Percentiles rank a stretch among this genome's conserved stretches.
Conservation (phyloP, 2,113 vertebrate genomes). For the Melozone crissalis region DNA sequence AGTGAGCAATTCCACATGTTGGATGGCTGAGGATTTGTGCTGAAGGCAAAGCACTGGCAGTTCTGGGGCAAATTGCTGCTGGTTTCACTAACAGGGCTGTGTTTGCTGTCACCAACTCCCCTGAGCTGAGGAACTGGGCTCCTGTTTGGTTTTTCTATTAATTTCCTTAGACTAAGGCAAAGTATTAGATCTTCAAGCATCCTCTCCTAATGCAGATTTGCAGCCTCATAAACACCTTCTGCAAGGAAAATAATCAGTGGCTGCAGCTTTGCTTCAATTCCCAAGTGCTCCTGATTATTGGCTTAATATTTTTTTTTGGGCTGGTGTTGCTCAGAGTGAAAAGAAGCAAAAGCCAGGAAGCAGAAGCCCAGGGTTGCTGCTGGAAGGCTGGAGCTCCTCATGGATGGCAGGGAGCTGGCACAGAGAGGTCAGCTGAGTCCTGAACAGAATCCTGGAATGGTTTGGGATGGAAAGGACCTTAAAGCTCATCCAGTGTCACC, state of each 20-base stretch:
- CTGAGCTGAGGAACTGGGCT: not conserved
- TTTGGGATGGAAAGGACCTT: not conserved
- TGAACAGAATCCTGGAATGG: not conserved
- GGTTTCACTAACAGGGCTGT: not conserved
- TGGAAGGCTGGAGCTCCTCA: not conserved
- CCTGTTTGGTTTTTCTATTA: not conserved
- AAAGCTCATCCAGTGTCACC: not conserved
- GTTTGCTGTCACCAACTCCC: not conserved
- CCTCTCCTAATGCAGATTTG: not conserved
- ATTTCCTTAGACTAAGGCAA: not conserved
- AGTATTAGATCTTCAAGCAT: not conserved
- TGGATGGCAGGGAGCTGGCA: not conserved
- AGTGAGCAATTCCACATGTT: fast-evolving
- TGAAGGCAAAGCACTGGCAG: not conserved
- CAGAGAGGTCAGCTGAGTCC: not conserved
- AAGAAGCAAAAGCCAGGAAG: not conserved
- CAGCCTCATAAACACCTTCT: not conserved
- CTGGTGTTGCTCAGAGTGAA: not conserved
- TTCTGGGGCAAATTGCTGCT: not conserved
- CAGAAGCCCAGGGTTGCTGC: not conserved
- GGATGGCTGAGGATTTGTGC: not conserved
- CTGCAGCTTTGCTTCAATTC: not conserved
- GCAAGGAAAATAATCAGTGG: not conserved
- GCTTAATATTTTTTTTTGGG: not conserved
- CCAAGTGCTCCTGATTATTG: not conserved